Evolutionary conservation across 2,113 vertebrate genomes (phyloP), one percentile per base, ranked within the genome.

Genomic region (Sterna hirundo): DNA sequence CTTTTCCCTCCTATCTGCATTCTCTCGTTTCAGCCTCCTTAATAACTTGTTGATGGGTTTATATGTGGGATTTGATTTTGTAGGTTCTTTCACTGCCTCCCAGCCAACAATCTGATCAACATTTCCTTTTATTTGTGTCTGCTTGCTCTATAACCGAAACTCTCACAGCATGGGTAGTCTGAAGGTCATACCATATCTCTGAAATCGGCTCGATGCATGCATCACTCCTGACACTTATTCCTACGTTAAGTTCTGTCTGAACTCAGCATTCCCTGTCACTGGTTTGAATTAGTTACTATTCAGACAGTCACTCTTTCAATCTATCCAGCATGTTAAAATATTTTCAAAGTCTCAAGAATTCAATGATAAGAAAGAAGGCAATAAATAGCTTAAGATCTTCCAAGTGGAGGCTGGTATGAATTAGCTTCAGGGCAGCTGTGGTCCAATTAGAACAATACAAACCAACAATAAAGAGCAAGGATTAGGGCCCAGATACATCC

Each of bases 11-110:
- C 79, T 64, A 64, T 87, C 89, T 86, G 85, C 86, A 83, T 32
- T 91, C 79, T 79, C 68, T 72, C 52, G 3, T 70, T 87, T 83
- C 93, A 93, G 88, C 87, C 87, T 94, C 91, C 72, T 75, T 26
- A 88, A 72, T 47, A 90, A 96, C 72, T 91, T 79, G 77, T 26
- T 90, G 86, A 91, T 64, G 81, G 83, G 58, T 96, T 96, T 93
- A 79, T 80, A 88, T 6, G 68, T 52, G 86, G 83, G 77, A 88
- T 92, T 94, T 83, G 32, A 74, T 82, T 75, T 52, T 82, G 69
- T 36, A 62, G 87, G 65, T 70, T 93, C 87, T 95, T 81, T 49
- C 72, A 47, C 40, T 86, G 66, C 10, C 75, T 82, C 84, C 84
- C 84, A 77, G 90, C 27, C 89, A 93, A 76, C 71, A 78, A 25